Evolutionary conservation across 2,113 vertebrate species (phyloP), one percentile per base, ranked within the genome.

Genomic region (Dipodomys merriami): DNA sequence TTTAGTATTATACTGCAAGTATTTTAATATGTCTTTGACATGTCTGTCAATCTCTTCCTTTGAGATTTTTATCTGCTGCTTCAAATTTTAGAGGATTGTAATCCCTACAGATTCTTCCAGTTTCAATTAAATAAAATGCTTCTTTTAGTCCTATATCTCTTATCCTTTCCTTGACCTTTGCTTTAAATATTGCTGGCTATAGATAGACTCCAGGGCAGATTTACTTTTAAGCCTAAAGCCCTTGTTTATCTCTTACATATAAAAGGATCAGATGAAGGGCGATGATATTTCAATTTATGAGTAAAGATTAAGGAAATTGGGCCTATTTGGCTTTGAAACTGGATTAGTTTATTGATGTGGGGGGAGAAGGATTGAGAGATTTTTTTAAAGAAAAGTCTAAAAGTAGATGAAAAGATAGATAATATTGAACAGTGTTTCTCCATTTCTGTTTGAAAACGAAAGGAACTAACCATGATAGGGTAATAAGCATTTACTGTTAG

Each of bases 121-220:
- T 89, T 92, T 86, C 71, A 94, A 72, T 77, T 68, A 92, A 94
- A 91, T 86, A 88, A 91, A 80, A 83, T 44, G 65, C 67, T 67
- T 69, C 33, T 89, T 82, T 7, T 23, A 90, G 23, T 82, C 15
- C 11, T 49, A 13, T 15, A 69, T 83, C 23, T 86, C 64, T 77
- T 86, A 91, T 65, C 35, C 25, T 91, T 82, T 72, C 57, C 46
- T 78, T 94, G 53, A 90, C 82, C 53, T 86, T 95, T 92, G 74
- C 53, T 86, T 89, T 94, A 89, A 94, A 90, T 29, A 90, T 88
- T 67, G 16, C 35, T 72, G 89, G 9, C 49, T 49, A 57, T 68
- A 82, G 33, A 78, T 57, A 94, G 77, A 94, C 71, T 67, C 65
- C 25, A 67, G 62, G 76, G 44, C 25, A 86, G 71, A 78, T 82